Base-by-base conservation (phyloP, 2,797 vertebrate species). In the Rachycentron canadum region DNA sequence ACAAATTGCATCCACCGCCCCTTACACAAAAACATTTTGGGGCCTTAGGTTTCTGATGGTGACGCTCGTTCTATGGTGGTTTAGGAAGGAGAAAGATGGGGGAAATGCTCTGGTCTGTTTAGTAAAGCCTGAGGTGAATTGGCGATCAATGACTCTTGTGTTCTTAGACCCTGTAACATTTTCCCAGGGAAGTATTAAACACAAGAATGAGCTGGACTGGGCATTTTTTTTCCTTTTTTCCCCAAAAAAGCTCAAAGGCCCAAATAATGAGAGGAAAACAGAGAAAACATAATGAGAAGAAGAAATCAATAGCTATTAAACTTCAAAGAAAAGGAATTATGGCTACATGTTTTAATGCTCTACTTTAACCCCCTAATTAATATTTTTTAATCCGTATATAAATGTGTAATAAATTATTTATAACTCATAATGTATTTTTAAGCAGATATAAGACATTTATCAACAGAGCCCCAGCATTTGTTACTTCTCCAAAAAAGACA, bases 1-100 rank as follows among this genome's bases (percentile, higher is more conserved):
- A 95, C 90, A 94, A 93, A 95, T 94, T 91, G 91, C 85, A 81
- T 87, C 83, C 69, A 82, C 87, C 91, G 89, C 91, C 91, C 89
- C 89, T 86, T 67, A 32, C 77, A 89, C 90, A 92, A 90, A 92
- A 89, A 82, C 87, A 64, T 86, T 86, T 83, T 8, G 65, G 81
- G 82, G 76, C 67, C 58, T 76, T 56, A 58, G 69, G 85, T 86
- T 87, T 81, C 59, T 52, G 84, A 89, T 66, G 83, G 61, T 25
- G 75, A 74, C 26, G 62, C 71, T 80, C 34, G 66, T 81, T 87
- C 73, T 83, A 58, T 87, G 86, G 87, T 75, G 68, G 81, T 75
- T 78, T 66, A 83, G 83, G 69, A 83, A 75, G 78, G 78, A 84
- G 67, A 88, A 78, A 69, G 77, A 83, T 79, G 73, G 67, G 70